Base-by-base conservation (phyloP, 2,888 invertebrate genomes). In the Scaptomyza tumidula region DNA sequence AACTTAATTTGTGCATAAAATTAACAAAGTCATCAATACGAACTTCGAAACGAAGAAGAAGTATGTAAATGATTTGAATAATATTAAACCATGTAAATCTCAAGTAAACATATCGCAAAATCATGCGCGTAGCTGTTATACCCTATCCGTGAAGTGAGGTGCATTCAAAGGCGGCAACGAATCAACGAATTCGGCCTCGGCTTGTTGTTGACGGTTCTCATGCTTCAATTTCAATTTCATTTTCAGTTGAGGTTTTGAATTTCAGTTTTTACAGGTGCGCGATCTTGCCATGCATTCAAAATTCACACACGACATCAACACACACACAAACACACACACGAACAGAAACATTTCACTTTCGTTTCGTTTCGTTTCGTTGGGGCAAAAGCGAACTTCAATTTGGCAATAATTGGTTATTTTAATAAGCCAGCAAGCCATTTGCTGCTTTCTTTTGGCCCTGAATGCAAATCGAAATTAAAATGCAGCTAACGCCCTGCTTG, bases 381-480 rank as follows among this genome's bases (percentile, higher is more conserved):
- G 53, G 57, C 71, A 60, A 61, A 61, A 62, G 69, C 50, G 65
- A 50, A 63, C 84, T 80, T 78, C 81, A 86, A 86, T 86, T 86
- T 86, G 78, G 85, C 85, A 80, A 81, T 86, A 86, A 86, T 81
- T 81, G 87, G 75, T 61, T 77, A 80, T 72, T 84, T 78, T 84
- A 84, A 80, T 86, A 78, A 78, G 78, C 66, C 74, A 66, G 62
- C n/a, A n/a, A n/a, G n/a, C n/a, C n/a, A n/a, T 74, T 83, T 41
- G 70, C 55, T 65, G 80, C 86, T 81, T 81, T 81, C 81, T 81
- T 82, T 85, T 85, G 80, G 80, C 80, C 80, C 83, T 80, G 82
- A 84, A 78, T 79, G 87, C 87, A 81, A 81, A 81, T 84, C 68
- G 63, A 80, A 86, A 87, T 82, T 84, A 56, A 87, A 87, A 82